Conservation (phyloP, 64 coral and sea anemone genomes). For the Trachythela sp. region DNA sequence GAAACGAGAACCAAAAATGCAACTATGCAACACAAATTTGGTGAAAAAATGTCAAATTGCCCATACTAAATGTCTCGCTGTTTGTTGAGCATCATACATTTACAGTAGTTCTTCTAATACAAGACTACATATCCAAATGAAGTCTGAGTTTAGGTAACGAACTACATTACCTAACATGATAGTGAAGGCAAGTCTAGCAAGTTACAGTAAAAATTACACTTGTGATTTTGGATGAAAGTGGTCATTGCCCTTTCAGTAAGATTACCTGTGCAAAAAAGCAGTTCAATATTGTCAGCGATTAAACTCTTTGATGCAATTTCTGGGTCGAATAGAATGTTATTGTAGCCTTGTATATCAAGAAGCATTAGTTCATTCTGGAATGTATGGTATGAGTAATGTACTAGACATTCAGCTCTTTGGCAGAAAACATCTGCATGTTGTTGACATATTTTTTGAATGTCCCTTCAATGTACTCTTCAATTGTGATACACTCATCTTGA, state of each 20-base stretch:
- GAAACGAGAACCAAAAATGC: no score
- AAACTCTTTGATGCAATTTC: constrained; percentile 47
- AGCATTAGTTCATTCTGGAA: constrained; percentile 51
- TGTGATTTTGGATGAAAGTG: constrained; percentile 28
- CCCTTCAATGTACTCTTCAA: constrained; percentile 50
- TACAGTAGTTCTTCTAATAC: no score
- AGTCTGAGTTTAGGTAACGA: no score
- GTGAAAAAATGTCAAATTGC: no score
- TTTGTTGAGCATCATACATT: no score
- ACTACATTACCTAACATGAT: no score
- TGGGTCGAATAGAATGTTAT: constrained; percentile 53
- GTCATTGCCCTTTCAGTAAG: constrained; percentile 48
- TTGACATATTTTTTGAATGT: constrained; percentile 53
- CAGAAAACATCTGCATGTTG: constrained; percentile 30
- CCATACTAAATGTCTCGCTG: no score
- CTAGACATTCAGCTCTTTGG: constrained; percentile 49
- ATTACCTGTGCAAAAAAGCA: constrained; percentile 66
- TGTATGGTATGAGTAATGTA: constrained; percentile 53
- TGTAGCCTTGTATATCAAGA: constrained; percentile 57
- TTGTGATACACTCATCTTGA: constrained; percentile 27
- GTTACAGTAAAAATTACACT: no score
- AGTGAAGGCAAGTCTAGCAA: no score
- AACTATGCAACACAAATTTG: no score
- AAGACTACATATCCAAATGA: no score
- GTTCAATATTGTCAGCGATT: constrained; percentile 25